These are phyloP conservation scores for Centropus unirufus DNA, from an alignment of 2,113 vertebrate species.

Conservation along the genomic window DNA sequence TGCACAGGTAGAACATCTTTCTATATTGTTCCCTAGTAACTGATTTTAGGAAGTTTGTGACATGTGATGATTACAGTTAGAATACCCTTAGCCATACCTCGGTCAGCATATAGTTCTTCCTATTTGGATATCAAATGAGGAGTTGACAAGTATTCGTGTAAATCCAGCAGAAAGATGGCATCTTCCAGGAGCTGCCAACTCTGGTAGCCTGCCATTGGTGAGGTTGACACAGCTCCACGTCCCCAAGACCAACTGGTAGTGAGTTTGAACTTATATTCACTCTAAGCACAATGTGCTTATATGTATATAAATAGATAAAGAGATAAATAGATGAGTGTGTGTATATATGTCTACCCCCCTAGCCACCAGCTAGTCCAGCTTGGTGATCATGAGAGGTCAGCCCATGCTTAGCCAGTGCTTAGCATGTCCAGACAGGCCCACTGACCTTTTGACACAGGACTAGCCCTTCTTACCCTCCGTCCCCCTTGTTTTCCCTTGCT, in stretches of 20 bases:
- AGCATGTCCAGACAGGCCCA: not conserved
- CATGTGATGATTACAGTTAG: not conserved
- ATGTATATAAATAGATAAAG: no score
- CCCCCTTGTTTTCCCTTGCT: not conserved
- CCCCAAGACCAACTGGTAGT: no score
- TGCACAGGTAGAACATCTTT: not conserved
- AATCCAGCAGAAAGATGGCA: not conserved
- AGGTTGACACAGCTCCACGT: not conserved
- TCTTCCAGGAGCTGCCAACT: rapidly evolving
- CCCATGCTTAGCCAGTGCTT: rapidly evolving
- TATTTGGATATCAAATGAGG: not conserved
- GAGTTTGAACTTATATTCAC: not conserved
- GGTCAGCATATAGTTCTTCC: not conserved
- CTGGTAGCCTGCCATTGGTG: not conserved
- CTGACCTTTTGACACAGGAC: not conserved
- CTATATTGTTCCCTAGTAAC: not conserved
- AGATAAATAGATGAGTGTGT: no score
- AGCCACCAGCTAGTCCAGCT: not conserved
- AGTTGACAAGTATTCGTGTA: not conserved
- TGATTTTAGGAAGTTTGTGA: not conserved
- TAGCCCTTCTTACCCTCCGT: not conserved
- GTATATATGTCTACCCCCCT: no score
- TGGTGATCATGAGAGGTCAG: not conserved
- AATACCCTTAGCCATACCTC: not conserved
- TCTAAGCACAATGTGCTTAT: rapidly evolving